Percentiles rank a stretch among this genome's conserved stretches.
These are phyloP conservation scores for Stichopus horrens DNA, from an alignment of 53 echinoderm and acorn worm genomes.

Conservation along the genomic window DNA sequence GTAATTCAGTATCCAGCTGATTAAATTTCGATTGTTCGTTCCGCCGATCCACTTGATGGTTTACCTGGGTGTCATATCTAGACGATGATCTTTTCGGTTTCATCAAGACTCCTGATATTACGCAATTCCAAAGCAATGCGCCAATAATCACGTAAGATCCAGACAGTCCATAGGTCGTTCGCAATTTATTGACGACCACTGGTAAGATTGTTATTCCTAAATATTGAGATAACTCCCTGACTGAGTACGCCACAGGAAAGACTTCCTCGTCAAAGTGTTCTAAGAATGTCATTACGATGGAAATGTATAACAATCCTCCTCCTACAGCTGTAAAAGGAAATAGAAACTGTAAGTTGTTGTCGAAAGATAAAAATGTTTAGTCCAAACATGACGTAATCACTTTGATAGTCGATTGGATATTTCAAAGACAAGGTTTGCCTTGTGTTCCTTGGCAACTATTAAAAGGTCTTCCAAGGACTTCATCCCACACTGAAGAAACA, in stretches of 20 bases:
- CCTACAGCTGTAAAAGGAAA: background rate
- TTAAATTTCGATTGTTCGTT: no score
- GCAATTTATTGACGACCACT: background rate
- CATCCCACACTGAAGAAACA: no score
- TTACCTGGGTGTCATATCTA: no score
- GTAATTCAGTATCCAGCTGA: no score
- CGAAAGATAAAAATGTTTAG: no score
- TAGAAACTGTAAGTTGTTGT: background rate
- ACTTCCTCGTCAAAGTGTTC: background rate
- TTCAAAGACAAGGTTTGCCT: no score
- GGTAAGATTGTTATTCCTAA: conserved; percentile 1
- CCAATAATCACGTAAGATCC: conserved; percentile 1
- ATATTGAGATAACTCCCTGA: background rate
- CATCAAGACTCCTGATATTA: background rate
- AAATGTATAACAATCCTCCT: background rate
- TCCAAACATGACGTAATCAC: no score
- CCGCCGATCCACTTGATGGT: no score
- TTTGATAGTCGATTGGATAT: no score
- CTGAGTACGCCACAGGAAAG: background rate
- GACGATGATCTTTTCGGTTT: background rate
- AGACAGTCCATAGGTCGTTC: background rate
- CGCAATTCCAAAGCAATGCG: background rate
- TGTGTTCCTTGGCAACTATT: no score
- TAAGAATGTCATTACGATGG: background rate
- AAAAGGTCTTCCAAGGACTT: no score